Evolutionary conservation across 2,888 invertebrate genomes (phyloP), one percentile per base, ranked within the genome.

Genomic region (Andrena fulva): DNA sequence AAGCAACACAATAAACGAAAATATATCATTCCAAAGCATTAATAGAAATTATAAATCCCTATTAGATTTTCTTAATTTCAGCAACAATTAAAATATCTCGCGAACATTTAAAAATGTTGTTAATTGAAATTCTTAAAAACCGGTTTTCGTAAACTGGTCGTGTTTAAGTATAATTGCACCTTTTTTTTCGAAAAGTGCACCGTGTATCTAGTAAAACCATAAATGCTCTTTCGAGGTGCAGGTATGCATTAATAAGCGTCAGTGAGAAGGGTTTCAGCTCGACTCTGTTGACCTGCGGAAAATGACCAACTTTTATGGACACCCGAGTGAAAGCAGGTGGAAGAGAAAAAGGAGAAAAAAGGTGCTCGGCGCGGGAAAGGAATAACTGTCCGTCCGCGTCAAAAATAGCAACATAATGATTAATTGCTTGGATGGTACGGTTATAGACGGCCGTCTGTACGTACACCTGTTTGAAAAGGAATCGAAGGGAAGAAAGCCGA

Each of bases 401-500:
- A 35, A 35, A 50, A 24, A 42, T 10, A 12, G 29, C 50, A 62
- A 48, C 27, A 35, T 24, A 62, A 60, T 42, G 60, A 16, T 66
- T 71, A 77, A 70, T 70, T 77, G 66, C 33, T 62, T 8, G 16
- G 35, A 16, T 48, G n/a, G 20, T 24, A 42, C 2, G 27, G 16
- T 31, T 27, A 48, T 35, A 24, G 67, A 68, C 5, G 16, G 2
- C n/a, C 31, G 16, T 42, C 29, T 10, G 31, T 27, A 12, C 10
- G 66, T 60, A 63, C 73, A 81, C 81, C 69, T 79, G 80, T 79
- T 74, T 42, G n/a, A 64, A 70, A 67, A 29, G 70, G 70, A 82
- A 80, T 70, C 75, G 74, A 67, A 77, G 69, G 73, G 72, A 82
- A 81, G 70, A 73, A 77, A 73, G 73, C 73, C 20, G 73, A 77